A percentile compares a stretch with the other conserved stretches of the same genome.
Evolutionary conservation across 2,797 vertebrate genomes (phyloP).

Genomic region (Helarctos malayanus): DNA sequence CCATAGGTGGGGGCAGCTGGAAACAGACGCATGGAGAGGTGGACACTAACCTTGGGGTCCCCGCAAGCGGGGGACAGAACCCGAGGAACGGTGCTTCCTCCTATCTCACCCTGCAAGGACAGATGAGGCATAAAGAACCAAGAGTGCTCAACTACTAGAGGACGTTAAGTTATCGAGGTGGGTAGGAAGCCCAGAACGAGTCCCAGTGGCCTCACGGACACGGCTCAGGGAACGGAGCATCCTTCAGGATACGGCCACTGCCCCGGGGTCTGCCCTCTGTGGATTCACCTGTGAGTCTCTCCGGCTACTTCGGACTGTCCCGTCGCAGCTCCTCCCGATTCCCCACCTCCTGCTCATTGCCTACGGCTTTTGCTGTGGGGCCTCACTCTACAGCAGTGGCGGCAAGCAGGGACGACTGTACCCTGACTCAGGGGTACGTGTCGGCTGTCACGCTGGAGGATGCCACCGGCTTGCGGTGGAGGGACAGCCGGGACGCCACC

Average conservation of each 20-base stretch:
- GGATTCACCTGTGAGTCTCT: not conserved
- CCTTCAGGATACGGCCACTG: not conserved
- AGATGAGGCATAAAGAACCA: not conserved
- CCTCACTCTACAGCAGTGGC: not conserved
- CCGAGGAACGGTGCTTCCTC: too few species aligned
- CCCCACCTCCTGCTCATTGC: too few species aligned
- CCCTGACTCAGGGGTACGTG: not conserved
- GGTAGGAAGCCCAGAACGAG: not conserved
- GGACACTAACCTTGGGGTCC: rapidly evolving
- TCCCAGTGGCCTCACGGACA: too few species aligned
- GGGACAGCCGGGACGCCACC: not conserved
- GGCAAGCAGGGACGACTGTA: not conserved
- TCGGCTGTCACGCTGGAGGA: not conserved
- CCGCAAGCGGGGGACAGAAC: rapidly evolving
- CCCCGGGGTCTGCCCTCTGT: too few species aligned
- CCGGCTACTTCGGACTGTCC: rapidly evolving
- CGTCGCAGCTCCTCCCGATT: too few species aligned
- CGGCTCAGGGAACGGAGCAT: rapidly evolving
- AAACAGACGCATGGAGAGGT: not conserved
- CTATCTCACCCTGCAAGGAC: not conserved
- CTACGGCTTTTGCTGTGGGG: not conserved
- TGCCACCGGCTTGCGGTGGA: rapidly evolving
- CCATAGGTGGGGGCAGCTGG: not conserved
- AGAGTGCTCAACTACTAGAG: rapidly evolving
- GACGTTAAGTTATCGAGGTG: not conserved